A percentile compares a stretch with the other conserved stretches of the same genome.
Evolutionary conservation across 2,797 vertebrate genomes (phyloP).

Genomic region (Darevskia mixta): DNA sequence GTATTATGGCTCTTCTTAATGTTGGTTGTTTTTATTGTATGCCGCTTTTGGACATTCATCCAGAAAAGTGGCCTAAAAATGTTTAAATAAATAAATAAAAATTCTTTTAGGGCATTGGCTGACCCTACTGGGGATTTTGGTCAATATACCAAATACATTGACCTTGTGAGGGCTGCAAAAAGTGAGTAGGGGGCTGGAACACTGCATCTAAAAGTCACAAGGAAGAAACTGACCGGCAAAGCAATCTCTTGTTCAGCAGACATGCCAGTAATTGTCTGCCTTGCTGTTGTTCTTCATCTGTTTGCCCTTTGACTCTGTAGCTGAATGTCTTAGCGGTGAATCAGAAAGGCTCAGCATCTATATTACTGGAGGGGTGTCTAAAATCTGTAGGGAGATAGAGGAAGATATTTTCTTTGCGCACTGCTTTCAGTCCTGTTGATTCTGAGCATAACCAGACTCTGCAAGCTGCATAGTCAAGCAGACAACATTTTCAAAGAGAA

Average conservation of each 20-base stretch:
- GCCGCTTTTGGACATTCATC: no score
- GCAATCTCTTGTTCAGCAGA: not conserved
- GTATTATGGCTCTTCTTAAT: no score
- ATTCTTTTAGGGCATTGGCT: no score
- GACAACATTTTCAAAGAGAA: not conserved
- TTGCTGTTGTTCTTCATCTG: not conserved
- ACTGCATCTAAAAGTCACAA: not conserved
- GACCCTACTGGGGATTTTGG: not conserved
- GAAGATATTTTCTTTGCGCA: not conserved
- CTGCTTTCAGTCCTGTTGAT: not conserved
- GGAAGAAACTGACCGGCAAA: not conserved
- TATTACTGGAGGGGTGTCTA: not conserved
- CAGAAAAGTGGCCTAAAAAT: no score
- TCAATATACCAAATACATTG: not conserved
- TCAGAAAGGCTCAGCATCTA: not conserved
- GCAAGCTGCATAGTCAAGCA: not conserved
- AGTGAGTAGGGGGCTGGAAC: not conserved
- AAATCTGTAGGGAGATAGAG: not conserved
- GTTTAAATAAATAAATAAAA: no score
- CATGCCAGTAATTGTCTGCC: not conserved
- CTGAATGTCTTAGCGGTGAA: not conserved
- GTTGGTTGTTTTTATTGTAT: no score
- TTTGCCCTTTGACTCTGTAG: not conserved
- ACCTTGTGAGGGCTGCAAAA: not conserved
- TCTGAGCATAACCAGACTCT: constrained; percentile 13